Conservation (phyloP, 2,888 invertebrate species). For the Ophion ellenae region DNA sequence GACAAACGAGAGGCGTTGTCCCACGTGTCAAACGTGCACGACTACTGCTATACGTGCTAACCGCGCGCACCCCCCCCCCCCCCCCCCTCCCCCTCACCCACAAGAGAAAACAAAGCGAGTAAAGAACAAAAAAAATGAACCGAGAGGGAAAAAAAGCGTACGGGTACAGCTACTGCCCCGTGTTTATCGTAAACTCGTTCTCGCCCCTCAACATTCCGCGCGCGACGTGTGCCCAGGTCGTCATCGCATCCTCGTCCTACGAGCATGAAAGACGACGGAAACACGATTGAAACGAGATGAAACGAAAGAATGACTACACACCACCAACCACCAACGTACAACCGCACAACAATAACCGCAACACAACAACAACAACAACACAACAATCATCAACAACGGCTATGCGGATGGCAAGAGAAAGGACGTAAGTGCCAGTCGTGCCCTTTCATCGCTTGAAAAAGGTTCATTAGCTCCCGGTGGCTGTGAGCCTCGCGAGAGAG, state of each 20-base stretch:
- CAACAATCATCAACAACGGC: slow-evolving; percentile 2
- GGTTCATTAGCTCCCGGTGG: slow-evolving; percentile 70
- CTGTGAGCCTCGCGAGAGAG: not conserved
- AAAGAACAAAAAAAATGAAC: not conserved
- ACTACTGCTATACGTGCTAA: too few relatives aligned
- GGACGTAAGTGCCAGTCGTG: slow-evolving; percentile 46
- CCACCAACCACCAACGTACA: too few relatives aligned
- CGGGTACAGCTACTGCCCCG: slow-evolving; percentile 43
- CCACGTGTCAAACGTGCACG: not conserved
- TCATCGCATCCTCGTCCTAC: not conserved
- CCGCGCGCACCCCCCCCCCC: too few relatives aligned
- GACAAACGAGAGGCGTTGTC: not conserved
- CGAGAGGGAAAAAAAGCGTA: slow-evolving; percentile 35
- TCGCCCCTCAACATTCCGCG: slow-evolving; percentile 9
- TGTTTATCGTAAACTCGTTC: slow-evolving; percentile 35
- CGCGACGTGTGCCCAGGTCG: not conserved
- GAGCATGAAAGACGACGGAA: slow-evolving; percentile 17
- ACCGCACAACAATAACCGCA: too few relatives aligned
- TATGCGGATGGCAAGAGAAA: slow-evolving; percentile 24
- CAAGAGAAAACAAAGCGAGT: not conserved
- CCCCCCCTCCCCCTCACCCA: too few relatives aligned
- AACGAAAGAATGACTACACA: not conserved
- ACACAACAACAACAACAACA: slow-evolving; percentile 1
- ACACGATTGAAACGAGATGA: slow-evolving; percentile 6
- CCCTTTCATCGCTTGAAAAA: slow-evolving; percentile 67